Evolutionary conservation across 2,888 invertebrate species (phyloP).

Genomic region (Sclerodermus sp.): DNA sequence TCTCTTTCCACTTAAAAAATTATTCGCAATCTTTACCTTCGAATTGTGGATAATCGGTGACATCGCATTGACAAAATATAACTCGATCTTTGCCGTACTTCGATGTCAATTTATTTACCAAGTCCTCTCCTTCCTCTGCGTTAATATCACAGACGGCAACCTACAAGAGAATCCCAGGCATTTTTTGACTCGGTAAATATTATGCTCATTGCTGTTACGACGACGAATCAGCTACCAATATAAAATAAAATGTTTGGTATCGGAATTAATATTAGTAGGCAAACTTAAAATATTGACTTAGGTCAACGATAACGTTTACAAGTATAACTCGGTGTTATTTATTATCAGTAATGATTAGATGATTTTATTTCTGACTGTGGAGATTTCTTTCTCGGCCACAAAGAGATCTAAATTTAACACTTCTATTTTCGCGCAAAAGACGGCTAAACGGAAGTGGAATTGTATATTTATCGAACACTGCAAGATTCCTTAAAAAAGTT

Average conservation of each 20-base stretch:
- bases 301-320: too few relatives aligned
- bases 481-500: too few relatives aligned
- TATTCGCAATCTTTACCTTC: conserved; percentile 63
- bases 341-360: too few relatives aligned
- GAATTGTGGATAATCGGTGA: conserved; percentile 77
- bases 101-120: conserved; percentile 66
- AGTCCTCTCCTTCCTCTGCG: conserved; percentile 69
- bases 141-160: conserved; percentile 77
- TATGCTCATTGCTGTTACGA: too few relatives aligned
- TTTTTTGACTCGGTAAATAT: too few relatives aligned
- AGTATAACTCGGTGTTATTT: too few relatives aligned
- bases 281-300: too few relatives aligned
- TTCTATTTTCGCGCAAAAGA: conserved; percentile 13
- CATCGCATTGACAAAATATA: conserved; percentile 74
- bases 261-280: too few relatives aligned
- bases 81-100: conserved; percentile 72
- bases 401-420: conserved; percentile 28
- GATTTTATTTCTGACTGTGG: too few relatives aligned
- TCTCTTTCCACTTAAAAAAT: background rate
- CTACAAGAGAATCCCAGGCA: conserved; percentile 59
- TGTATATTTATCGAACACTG: too few relatives aligned
- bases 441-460: background rate
- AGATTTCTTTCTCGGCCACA: conserved; percentile 4
- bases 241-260: too few relatives aligned
- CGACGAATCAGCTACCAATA: too few relatives aligned